Conservation (phyloP, 2,113 vertebrate species). For the Pseudorasbora parva region DNA sequence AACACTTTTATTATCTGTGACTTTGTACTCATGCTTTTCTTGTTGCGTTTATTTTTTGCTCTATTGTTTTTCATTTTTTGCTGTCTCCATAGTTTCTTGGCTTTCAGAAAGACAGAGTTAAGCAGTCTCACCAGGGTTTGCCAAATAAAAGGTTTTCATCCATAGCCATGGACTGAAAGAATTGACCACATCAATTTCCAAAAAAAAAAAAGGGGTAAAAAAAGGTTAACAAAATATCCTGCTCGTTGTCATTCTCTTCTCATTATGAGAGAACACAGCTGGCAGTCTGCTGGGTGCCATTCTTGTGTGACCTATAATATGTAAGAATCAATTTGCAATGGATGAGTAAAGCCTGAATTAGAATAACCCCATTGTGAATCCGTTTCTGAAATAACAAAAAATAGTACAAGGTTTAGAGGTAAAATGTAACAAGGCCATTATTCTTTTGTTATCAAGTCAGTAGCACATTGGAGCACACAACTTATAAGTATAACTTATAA, state of each 20-base stretch:
- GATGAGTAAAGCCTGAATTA: slow-evolving; percentile 36
- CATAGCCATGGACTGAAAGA: slow-evolving; percentile 28
- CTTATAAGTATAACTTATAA: too few relatives aligned
- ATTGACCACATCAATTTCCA: slow-evolving; percentile 36
- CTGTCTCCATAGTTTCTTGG: background rate
- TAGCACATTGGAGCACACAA: background rate
- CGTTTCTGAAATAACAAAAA: slow-evolving; percentile 6
- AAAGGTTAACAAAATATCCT: slow-evolving; percentile 32
- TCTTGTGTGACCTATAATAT: slow-evolving; percentile 29
- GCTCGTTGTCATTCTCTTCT: slow-evolving; percentile 13
- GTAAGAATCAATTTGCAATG: slow-evolving; percentile 50
- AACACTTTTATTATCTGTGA: too few relatives aligned
- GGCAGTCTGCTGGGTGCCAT: slow-evolving; percentile 3
- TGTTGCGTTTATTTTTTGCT: background rate
- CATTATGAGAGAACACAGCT: background rate
- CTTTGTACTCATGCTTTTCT: too few relatives aligned
- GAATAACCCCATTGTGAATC: slow-evolving; percentile 25
- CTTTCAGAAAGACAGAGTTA: background rate
- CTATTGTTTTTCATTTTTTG: too few relatives aligned
- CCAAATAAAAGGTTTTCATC: slow-evolving; percentile 24
- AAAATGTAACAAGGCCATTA: background rate
- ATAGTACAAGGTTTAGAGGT: slow-evolving; percentile 20
- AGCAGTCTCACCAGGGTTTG: slow-evolving; percentile 17
- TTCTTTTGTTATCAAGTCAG: background rate
- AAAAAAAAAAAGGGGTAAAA: background rate